Percentiles rank a stretch among this genome's conserved stretches.
Conservation (phyloP, 2,797 vertebrate genomes). For the Centropyge bicolor region DNA sequence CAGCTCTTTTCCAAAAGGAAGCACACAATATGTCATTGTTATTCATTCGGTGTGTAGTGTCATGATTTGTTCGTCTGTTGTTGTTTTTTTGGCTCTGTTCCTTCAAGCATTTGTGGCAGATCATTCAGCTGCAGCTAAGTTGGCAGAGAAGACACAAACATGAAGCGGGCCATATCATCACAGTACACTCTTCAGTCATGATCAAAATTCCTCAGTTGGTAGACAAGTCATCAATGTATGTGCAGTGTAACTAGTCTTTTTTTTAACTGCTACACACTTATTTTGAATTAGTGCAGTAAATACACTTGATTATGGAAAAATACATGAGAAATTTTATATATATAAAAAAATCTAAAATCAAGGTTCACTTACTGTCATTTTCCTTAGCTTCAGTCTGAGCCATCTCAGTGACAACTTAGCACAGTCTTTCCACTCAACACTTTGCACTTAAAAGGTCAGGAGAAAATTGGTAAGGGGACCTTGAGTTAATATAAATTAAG, state of each 20-base stretch:
- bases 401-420: too few relatives aligned
- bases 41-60: slow-evolving; percentile 3
- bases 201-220: slow-evolving; percentile 22
- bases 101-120: slow-evolving; percentile 28
- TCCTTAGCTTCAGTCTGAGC: background rate
- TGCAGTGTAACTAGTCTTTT: slow-evolving; percentile 29
- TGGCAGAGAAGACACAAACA: slow-evolving; percentile 42
- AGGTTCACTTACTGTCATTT: background rate
- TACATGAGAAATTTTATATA: background rate
- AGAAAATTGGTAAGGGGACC: too few relatives aligned
- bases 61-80: slow-evolving; percentile 18
- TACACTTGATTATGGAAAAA: slow-evolving; percentile 3
- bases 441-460: too few relatives aligned
- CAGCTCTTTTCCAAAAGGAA: background rate
- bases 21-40: background rate
- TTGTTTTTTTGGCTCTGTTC: slow-evolving; percentile 13
- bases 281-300: background rate
- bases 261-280: background rate
- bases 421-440: too few relatives aligned
- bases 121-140: slow-evolving; percentile 48
- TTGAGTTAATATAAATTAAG: too few relatives aligned
- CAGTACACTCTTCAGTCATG: slow-evolving; percentile 14
- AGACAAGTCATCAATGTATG: slow-evolving; percentile 15
- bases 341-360: background rate
- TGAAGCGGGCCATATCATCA: slow-evolving; percentile 22